Percentiles rank a stretch among this genome's conserved stretches.
Evolutionary conservation across 2,113 vertebrate species (phyloP).

Genomic region (Laterallus jamaicensis): DNA sequence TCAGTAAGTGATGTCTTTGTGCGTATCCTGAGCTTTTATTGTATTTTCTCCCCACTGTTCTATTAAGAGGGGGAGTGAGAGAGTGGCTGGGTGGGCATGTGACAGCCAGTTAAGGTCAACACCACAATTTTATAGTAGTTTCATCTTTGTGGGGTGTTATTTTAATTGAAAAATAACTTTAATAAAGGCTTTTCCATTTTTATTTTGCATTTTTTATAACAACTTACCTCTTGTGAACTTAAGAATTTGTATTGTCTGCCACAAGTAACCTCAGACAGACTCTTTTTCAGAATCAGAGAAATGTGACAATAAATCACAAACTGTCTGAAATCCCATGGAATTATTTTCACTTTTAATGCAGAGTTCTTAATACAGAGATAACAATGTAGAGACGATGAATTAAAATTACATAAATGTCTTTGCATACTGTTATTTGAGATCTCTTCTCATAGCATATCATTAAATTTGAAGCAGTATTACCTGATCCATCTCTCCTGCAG

Average conservation of each 20-base stretch:
- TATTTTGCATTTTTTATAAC: background rate
- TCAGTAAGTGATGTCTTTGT: no score
- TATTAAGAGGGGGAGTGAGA: background rate
- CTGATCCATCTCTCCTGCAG: background rate
- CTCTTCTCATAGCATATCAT: background rate
- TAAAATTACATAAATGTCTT: background rate
- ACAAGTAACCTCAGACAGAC: background rate
- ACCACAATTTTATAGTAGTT: background rate
- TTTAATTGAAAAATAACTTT: background rate
- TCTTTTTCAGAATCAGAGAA: background rate
- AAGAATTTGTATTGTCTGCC: background rate
- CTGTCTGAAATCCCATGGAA: background rate
- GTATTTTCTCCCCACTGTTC: background rate
- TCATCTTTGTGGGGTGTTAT: background rate
- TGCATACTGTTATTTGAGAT: background rate
- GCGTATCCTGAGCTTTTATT: rapidly evolving
- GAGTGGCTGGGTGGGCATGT: background rate
- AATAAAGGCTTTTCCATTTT: background rate
- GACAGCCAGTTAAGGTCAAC: background rate
- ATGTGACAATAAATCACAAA: background rate
- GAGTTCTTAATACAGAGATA: background rate
- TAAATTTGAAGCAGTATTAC: background rate
- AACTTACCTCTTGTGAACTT: background rate
- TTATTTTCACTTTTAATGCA: background rate
- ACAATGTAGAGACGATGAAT: background rate